Evolutionary conservation across 2,797 vertebrate genomes (phyloP), one percentile per base, ranked within the genome.

Genomic region (Pseudotriccus pelzelni): DNA sequence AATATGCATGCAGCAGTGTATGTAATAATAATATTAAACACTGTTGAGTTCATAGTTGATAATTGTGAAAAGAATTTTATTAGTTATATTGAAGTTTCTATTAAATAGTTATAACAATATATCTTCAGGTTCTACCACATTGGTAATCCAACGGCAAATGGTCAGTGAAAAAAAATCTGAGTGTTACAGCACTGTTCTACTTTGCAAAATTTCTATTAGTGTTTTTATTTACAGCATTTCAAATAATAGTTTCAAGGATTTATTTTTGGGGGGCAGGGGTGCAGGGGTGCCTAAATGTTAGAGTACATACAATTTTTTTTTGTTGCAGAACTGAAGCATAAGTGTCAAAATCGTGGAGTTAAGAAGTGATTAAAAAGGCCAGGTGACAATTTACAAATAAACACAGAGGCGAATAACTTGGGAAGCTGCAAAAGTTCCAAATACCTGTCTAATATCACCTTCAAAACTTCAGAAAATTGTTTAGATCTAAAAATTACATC

Each of bases 351-450:
- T 56, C 18, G 37, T 25, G 11, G 34, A 69, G 7, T 7, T 60
- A 70, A 62, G 25, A 62, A 77, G 21, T 32, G 6, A 69, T 62
- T 43, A 37, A 64, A 83, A 69, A 74, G 6, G 9, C 4, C 34
- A 80, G 34, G 64, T 14, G 14, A 43, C 8, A 79, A 76, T 32
- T 23, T 21, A 36, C n/a, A 63, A 56, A 36, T 44, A 72, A 39
- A 5, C 4, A 55, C 2, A 32, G 17, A 80, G 59, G 3, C 0
- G 2, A 53, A 14, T 12, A 23, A 69, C 21, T 58, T 28, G 2
- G 30, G 43, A 49, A 87, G 47, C 15, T 67, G 64, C 23, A 55
- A 17, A 46, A 83, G 12, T 13, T 68, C 9, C 18, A 74, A 43
- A 39, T 25, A 69, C 10, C 2, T 62, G 28, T 30, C 14, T 46